These are phyloP conservation scores for Capitulum mitella DNA, from an alignment of 2,888 invertebrate species.

Conservation along the genomic window DNA sequence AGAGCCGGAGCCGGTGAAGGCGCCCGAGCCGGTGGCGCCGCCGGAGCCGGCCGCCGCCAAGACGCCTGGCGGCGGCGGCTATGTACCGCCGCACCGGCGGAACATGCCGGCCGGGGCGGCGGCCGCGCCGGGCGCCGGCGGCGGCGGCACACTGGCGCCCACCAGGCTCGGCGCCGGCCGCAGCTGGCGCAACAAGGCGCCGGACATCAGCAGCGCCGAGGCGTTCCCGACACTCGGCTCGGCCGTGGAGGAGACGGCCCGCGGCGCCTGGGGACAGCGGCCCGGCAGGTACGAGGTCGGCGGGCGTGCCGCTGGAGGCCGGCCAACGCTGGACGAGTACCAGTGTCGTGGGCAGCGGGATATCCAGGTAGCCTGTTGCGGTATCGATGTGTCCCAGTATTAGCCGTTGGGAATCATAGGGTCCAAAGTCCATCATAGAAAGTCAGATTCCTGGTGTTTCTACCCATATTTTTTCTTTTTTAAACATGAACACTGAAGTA, in stretches of 20 bases:
- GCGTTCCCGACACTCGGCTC: conserved; percentile 19
- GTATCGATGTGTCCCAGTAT: no score
- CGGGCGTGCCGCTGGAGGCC: no score
- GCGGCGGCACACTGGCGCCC: neutral
- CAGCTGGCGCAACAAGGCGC: conserved; percentile 4
- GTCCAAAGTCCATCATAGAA: no score
- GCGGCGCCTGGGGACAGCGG: neutral
- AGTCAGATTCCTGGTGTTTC: no score
- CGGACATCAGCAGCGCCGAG: conserved; percentile 9
- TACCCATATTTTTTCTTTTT: no score
- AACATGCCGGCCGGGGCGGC: neutral
- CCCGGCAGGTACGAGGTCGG: neutral
- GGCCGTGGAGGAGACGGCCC: neutral
- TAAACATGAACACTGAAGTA: no score
- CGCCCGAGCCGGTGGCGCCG: neutral
- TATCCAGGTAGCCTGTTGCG: no score
- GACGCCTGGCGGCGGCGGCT: neutral
- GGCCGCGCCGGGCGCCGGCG: neutral
- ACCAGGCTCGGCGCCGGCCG: neutral
- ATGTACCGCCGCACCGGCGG: neutral
- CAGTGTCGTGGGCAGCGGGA: no score
- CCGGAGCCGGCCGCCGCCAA: neutral
- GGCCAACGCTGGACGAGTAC: no score
- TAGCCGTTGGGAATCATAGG: no score
- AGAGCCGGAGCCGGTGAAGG: conserved; percentile 3